Conservation (phyloP, 2,113 vertebrate genomes). For the Caranx ignobilis region DNA sequence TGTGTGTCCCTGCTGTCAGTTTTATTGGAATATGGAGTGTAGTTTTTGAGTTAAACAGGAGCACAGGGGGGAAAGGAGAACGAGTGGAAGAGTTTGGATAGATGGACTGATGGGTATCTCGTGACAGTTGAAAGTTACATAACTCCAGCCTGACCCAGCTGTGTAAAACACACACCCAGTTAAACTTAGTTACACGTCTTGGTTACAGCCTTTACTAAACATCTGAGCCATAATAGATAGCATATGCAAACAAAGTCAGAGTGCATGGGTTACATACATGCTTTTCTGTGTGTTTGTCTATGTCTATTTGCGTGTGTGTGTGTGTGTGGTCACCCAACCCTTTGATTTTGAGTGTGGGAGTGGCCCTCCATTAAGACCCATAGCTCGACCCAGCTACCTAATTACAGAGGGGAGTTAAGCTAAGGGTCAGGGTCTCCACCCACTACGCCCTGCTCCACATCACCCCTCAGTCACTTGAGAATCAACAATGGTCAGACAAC, state of each 20-base stretch:
- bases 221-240: conserved; percentile 46
- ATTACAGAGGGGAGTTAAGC: conserved; percentile 73
- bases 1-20: not conserved
- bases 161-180: conserved; percentile 59
- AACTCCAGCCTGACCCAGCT: conserved; percentile 31
- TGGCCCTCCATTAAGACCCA: conserved; percentile 66
- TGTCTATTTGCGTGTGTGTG: conserved; percentile 35
- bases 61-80: not conserved
- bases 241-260: conserved; percentile 43
- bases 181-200: conserved; percentile 33
- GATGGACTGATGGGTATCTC: not conserved
- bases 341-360: conserved; percentile 76
- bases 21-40: not conserved
- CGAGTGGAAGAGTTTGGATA: not conserved
- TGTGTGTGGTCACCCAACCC: conserved; percentile 68
- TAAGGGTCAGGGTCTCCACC: conserved; percentile 75
- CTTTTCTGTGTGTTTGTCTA: conserved; percentile 40
- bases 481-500: conserved; percentile 58
- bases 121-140: conserved; percentile 25
- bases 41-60: not conserved
- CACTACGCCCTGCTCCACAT: conserved; percentile 54
- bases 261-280: conserved; percentile 20
- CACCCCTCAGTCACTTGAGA: conserved; percentile 34
- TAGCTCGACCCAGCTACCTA: conserved; percentile 51
- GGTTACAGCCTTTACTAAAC: conserved; percentile 52